phyloP scores from a whole-genome alignment of 2,888 invertebrate species.

The Crocallis elinguaria region DNA sequence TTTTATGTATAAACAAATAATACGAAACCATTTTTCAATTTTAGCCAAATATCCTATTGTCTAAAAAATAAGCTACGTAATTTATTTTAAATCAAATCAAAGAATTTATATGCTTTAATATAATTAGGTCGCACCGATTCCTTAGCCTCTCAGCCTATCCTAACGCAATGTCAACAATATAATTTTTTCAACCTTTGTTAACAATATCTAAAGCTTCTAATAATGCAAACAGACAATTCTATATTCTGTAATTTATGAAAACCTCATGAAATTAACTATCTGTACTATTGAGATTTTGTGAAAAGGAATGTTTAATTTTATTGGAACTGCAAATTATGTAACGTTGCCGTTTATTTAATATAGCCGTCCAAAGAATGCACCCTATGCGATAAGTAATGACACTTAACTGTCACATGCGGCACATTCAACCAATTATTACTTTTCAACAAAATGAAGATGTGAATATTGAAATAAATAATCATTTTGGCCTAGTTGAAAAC shows the following conservation, averaged over 20 bases:
- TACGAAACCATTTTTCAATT: too few relatives aligned
- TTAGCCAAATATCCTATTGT: too few relatives aligned
- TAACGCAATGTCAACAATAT: slow-evolving; percentile 59
- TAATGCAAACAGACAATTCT: slow-evolving; percentile 49
- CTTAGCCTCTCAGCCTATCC: slow-evolving; percentile 53
- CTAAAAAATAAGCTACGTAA: too few relatives aligned
- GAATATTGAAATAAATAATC: slow-evolving; percentile 55
- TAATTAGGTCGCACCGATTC: slow-evolving; percentile 38
- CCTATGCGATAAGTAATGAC: neutral
- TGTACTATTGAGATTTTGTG: slow-evolving; percentile 39
- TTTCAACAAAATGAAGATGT: slow-evolving; percentile 38
- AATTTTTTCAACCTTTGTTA: slow-evolving; percentile 49
- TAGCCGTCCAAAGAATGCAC: neutral
- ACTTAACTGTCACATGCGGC: neutral
- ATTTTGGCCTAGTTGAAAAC: slow-evolving; percentile 67
- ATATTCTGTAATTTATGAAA: slow-evolving; percentile 28
- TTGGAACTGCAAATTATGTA: slow-evolving; percentile 27
- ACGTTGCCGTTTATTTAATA: slow-evolving; percentile 23
- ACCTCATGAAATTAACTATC: slow-evolving; percentile 36
- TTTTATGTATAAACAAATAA: too few relatives aligned
- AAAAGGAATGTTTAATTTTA: slow-evolving; percentile 55
- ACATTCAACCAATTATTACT: slow-evolving; percentile 32
- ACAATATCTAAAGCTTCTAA: slow-evolving; percentile 59
- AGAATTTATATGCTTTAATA: too few relatives aligned
- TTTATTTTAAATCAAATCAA: too few relatives aligned